Evolutionary conservation across 2,888 invertebrate genomes (phyloP).

Genomic region (Drosophila crucigera): DNA sequence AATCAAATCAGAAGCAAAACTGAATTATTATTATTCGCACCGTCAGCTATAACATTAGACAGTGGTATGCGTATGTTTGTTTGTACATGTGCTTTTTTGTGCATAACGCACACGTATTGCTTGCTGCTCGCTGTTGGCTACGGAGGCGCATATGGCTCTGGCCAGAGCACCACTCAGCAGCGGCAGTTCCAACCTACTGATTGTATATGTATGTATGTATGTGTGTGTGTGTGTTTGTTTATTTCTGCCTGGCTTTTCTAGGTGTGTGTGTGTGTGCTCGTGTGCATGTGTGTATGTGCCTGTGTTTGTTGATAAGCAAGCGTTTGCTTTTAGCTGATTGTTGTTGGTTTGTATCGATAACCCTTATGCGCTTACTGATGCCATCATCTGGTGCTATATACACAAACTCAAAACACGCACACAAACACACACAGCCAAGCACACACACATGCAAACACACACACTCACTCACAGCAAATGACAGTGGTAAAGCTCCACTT

Average conservation of each 20-base stretch:
- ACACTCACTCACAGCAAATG: background rate
- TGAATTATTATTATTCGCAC: slow-evolving; percentile 66
- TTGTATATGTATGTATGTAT: slow-evolving; percentile 15
- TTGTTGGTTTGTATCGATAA: slow-evolving; percentile 68
- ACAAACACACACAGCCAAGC: background rate
- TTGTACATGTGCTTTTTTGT: slow-evolving; percentile 62
- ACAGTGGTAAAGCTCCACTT: slow-evolving; percentile 26
- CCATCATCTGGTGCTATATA: slow-evolving; percentile 54
- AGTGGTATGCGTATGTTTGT: slow-evolving; percentile 37
- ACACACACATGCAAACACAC: slow-evolving; percentile 1
- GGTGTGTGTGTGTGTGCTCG: slow-evolving; percentile 52
- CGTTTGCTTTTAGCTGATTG: slow-evolving; percentile 45
- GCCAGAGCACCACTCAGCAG: slow-evolving; percentile 17
- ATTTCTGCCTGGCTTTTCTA: slow-evolving; percentile 1
- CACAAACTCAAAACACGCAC: slow-evolving; percentile 3
- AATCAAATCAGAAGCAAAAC: slow-evolving; percentile 68
- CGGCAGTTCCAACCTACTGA: slow-evolving; percentile 28
- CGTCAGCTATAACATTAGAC: slow-evolving; percentile 43
- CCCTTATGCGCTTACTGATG: slow-evolving; percentile 62
- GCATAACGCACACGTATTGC: slow-evolving; percentile 52
- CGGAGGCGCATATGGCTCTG: slow-evolving; percentile 29
- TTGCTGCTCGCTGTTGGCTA: slow-evolving; percentile 1
- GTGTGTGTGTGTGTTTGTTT: slow-evolving; percentile 11
- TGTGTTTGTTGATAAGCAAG: slow-evolving; percentile 74
- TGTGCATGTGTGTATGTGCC: slow-evolving; percentile 45